A percentile compares a stretch with the other conserved stretches of the same genome.
Conservation (phyloP, 2,113 vertebrate genomes). For the Amblyornis subalaris region DNA sequence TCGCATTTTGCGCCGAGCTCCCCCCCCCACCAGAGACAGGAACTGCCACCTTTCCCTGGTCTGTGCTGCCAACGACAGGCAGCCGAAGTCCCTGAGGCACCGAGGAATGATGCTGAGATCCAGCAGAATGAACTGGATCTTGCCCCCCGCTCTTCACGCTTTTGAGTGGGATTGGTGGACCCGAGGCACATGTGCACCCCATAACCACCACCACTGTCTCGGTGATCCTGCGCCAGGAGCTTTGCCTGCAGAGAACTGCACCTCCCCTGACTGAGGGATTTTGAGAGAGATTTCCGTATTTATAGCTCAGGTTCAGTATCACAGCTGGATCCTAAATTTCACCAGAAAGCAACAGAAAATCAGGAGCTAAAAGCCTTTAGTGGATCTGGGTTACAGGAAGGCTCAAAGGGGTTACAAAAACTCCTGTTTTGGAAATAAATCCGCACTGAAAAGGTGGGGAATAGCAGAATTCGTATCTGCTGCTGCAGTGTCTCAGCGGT, state of each 20-base stretch:
- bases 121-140: background rate
- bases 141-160: background rate
- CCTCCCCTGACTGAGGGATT: background rate
- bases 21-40: background rate
- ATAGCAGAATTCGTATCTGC: background rate
- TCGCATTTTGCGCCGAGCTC: rapidly evolving
- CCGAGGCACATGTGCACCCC: rapidly evolving
- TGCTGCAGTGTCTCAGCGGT: background rate
- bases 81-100: background rate
- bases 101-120: rapidly evolving
- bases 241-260: background rate
- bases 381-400: background rate
- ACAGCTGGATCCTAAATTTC: background rate
- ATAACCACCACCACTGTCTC: background rate
- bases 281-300: background rate
- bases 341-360: background rate
- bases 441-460: background rate
- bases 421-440: background rate
- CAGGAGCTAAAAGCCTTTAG: background rate
- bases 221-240: rapidly evolving
- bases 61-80: background rate
- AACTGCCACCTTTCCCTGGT: background rate
- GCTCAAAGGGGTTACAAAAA: background rate
- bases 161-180: background rate
- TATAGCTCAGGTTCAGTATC: background rate